A percentile compares a stretch with the other conserved stretches of the same genome.
These are phyloP conservation scores for Bubo blakistoni DNA, from an alignment of 2,113 vertebrate genomes.

Conservation along the genomic window DNA sequence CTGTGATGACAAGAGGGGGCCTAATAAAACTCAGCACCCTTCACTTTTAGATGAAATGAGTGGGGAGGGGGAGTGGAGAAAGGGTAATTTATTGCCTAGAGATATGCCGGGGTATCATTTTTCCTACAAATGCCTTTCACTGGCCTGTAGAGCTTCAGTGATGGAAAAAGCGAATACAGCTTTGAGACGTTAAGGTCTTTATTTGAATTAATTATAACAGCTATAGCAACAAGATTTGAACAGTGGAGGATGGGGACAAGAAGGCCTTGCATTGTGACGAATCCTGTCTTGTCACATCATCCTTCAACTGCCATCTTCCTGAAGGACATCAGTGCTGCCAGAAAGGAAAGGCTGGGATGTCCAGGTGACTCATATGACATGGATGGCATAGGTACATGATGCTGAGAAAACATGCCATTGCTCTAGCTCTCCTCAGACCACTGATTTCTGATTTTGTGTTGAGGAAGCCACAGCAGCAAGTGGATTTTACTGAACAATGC, in stretches of 20 bases:
- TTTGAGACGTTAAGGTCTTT: background rate
- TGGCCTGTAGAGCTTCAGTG: background rate
- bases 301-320: background rate
- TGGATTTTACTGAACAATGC: background rate
- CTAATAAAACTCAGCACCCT: conserved; percentile 63
- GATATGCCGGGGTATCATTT: background rate
- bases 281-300: background rate
- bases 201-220: conserved; percentile 10
- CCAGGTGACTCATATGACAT: background rate
- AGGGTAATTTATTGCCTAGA: conserved; percentile 65
- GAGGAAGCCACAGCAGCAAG: background rate
- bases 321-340: background rate
- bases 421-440: background rate
- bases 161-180: background rate
- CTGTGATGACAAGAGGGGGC: conserved; percentile 63
- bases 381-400: background rate
- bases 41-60: conserved; percentile 36
- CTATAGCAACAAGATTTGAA: background rate
- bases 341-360: background rate
- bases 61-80: conserved; percentile 12
- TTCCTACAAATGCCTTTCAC: conserved; percentile 51
- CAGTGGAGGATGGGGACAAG: background rate
- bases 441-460: background rate
- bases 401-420: background rate
- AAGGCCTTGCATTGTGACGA: background rate